Evolutionary conservation across 2,797 vertebrate genomes (phyloP).

Genomic region (Danio albolineatus): DNA sequence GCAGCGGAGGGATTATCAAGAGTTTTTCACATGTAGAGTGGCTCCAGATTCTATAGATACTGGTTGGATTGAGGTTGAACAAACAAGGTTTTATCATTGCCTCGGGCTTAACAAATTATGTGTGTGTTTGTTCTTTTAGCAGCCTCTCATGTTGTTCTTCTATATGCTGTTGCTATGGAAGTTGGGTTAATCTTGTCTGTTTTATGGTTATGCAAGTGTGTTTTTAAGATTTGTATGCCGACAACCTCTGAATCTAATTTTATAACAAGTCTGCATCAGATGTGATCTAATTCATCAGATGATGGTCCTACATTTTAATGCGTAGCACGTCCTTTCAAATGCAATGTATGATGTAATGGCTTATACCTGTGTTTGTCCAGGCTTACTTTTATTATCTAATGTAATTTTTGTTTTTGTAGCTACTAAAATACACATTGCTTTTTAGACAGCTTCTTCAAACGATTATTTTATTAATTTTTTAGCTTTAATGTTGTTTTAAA

Average conservation of each 20-base stretch:
- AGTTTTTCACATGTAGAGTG: slow-evolving; percentile 61
- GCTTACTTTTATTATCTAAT: background rate
- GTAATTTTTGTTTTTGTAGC: background rate
- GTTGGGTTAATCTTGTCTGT: slow-evolving; percentile 16
- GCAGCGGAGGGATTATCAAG: slow-evolving; percentile 64
- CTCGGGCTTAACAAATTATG: background rate
- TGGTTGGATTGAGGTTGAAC: slow-evolving; percentile 55
- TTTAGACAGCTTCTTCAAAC: background rate
- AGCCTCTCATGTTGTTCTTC: slow-evolving; percentile 9
- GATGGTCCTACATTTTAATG: background rate
- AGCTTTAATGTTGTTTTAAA: background rate
- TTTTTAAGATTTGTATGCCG: slow-evolving; percentile 5
- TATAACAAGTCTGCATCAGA: slow-evolving; percentile 17
- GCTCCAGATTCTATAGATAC: slow-evolving; percentile 59
- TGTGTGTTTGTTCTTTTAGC: background rate
- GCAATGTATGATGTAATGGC: background rate
- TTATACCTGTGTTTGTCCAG: slow-evolving; percentile 8
- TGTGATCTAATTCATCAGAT: background rate
- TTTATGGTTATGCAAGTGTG: slow-evolving; percentile 12
- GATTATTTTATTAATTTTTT: background rate
- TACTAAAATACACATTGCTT: background rate
- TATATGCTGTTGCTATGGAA: slow-evolving; percentile 27
- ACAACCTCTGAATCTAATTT: background rate
- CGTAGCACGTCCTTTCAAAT: background rate
- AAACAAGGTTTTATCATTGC: slow-evolving; percentile 24